Evolutionary conservation across 1,140 invertebrate species (phyloP).

Genomic region (Lepidurus arcticus): DNA sequence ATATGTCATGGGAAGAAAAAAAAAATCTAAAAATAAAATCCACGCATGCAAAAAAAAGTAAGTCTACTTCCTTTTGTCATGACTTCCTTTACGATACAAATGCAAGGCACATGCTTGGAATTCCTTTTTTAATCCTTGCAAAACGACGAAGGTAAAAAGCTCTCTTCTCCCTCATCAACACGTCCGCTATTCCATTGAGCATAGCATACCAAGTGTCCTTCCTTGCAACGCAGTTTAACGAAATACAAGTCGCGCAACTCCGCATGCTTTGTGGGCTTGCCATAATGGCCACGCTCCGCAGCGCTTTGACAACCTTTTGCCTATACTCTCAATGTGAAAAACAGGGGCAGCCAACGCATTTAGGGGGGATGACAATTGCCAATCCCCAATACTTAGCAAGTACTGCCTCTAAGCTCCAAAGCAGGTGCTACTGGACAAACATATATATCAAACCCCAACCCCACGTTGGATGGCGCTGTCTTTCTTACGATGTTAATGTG

Average conservation of each 20-base stretch:
- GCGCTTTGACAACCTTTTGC: too few relatives aligned
- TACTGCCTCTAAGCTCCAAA: neutral
- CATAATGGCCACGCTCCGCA: neutral
- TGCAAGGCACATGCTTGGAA: neutral
- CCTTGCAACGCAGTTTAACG: neutral
- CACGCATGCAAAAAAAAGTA: neutral
- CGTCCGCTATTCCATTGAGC: neutral
- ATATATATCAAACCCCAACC: slow-evolving; percentile 1
- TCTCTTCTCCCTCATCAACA: slow-evolving; percentile 12
- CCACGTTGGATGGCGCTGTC: neutral
- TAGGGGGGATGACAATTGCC: neutral
- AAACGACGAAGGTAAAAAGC: neutral
- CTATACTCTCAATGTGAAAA: too few relatives aligned
- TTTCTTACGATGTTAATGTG: neutral
- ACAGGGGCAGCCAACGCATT: too few relatives aligned
- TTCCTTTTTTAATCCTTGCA: neutral
- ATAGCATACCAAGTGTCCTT: neutral
- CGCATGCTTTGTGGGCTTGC: neutral
- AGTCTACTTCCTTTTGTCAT: neutral
- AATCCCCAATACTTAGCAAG: neutral
- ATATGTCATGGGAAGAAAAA: neutral
- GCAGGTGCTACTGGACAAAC: neutral
- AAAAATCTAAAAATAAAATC: neutral
- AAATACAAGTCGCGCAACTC: neutral
- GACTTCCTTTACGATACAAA: neutral